These are phyloP conservation scores for Temnothorax ravouxi DNA, from an alignment of 2,888 invertebrate species.

Conservation along the genomic window DNA sequence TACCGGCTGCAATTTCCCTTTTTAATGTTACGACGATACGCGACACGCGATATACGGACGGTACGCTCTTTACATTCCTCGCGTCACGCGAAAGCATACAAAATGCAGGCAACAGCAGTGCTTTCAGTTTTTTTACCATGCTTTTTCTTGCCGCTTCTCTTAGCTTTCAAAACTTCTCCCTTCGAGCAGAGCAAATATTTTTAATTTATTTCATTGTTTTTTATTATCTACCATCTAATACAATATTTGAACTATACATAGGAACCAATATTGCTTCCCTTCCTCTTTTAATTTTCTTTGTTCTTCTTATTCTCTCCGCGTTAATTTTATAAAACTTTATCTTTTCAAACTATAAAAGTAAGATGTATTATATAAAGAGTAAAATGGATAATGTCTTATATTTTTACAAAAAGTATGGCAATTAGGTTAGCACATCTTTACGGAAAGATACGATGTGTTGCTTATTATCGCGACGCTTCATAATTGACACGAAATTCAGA, in stretches of 20 bases:
- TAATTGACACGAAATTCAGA: conserved; percentile 21
- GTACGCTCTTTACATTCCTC: conserved; percentile 22
- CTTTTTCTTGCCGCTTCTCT: background rate
- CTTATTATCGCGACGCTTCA: background rate
- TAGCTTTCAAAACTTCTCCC: conserved; percentile 16
- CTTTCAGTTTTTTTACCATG: background rate
- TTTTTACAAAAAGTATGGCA: background rate
- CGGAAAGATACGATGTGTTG: background rate
- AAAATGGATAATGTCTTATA: background rate
- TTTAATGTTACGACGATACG: conserved; percentile 49
- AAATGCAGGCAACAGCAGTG: conserved; percentile 26
- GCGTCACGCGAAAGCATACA: conserved; percentile 10
- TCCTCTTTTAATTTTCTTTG: conserved; percentile 4
- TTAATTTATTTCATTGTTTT: background rate
- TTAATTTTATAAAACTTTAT: conserved; percentile 4
- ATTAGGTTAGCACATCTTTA: conserved; percentile 19
- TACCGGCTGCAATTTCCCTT: conserved; percentile 38
- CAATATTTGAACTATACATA: background rate
- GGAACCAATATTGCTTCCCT: background rate
- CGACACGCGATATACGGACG: conserved; percentile 34
- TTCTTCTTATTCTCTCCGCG: background rate
- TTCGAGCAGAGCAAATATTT: background rate
- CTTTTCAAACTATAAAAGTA: background rate
- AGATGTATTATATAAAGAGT: no score
- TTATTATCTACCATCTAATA: background rate